Evolutionary conservation across 2,888 invertebrate species (phyloP).

Genomic region (Kryphioiulus occultus): DNA sequence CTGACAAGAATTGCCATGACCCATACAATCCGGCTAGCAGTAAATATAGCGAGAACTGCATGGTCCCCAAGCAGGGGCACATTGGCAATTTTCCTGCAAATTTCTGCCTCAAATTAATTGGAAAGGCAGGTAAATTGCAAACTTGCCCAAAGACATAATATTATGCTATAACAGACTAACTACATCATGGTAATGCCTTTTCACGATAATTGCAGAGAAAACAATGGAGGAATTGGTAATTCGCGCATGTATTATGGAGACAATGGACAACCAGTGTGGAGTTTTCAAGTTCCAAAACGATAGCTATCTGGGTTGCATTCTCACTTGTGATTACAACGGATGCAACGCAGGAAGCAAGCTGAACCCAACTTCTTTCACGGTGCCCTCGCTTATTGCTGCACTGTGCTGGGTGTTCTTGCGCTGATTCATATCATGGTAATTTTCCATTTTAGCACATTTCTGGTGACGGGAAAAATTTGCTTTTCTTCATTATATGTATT

Average conservation of each 20-base stretch:
- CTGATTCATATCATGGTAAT: neutral
- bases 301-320: slow-evolving; percentile 65
- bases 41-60: slow-evolving; percentile 63
- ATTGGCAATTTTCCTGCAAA: slow-evolving; percentile 67
- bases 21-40: slow-evolving; percentile 66
- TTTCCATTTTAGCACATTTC: neutral
- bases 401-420: neutral
- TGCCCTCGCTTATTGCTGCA: neutral
- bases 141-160: neutral
- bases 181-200: neutral
- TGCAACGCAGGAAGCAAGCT: slow-evolving; percentile 62
- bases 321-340: slow-evolving; percentile 66
- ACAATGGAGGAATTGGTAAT: slow-evolving; percentile 64
- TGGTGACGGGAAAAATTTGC: neutral
- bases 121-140: slow-evolving; percentile 62
- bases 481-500: neutral
- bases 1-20: slow-evolving; percentile 65
- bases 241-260: slow-evolving; percentile 65
- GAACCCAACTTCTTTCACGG: neutral
- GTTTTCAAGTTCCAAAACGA: slow-evolving; percentile 64
- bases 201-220: neutral
- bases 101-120: slow-evolving; percentile 68
- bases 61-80: slow-evolving; percentile 65
- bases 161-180: too few species aligned
- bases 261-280: slow-evolving; percentile 67